These are phyloP conservation scores for Porites lobata DNA, from an alignment of 92 coral and sea anemone species.

Conservation along the genomic window DNA sequence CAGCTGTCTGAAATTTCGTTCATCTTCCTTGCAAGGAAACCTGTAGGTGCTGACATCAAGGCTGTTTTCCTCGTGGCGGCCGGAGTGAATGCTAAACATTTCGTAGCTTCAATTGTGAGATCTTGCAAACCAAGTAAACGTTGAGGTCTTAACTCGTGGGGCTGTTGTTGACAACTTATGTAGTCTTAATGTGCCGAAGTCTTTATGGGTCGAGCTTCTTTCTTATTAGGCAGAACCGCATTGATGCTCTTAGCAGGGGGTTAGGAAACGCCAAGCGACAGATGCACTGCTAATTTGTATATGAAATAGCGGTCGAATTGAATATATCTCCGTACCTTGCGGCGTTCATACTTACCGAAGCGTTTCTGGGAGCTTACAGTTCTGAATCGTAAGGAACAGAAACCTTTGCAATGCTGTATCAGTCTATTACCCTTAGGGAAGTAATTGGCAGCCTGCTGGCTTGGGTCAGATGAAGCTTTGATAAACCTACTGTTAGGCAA, in stretches of 20 bases:
- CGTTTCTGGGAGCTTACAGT: not conserved
- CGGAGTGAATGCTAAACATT: conserved; percentile 30
- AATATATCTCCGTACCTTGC: conserved; percentile 40
- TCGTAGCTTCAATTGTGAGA: not conserved
- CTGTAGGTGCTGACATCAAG: conserved; percentile 67
- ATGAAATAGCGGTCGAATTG: conserved; percentile 50
- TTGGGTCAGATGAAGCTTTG: conserved; percentile 1
- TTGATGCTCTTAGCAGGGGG: conserved; percentile 91
- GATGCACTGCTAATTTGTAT: conserved; percentile 79
- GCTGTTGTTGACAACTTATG: conserved; percentile 32
- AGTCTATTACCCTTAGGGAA: not conserved
- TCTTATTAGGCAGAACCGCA: conserved; percentile 76
- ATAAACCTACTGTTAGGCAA: not conserved
- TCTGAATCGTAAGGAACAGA: not conserved
- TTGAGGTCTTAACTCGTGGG: conserved; percentile 41
- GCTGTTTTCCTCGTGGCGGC: conserved; percentile 2
- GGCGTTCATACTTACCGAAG: conserved; percentile 4
- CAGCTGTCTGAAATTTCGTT: conserved; percentile 60
- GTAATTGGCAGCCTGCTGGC: conserved; percentile 10
- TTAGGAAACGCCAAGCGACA: conserved; percentile 75
- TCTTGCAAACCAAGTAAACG: not conserved
- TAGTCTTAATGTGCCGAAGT: conserved; percentile 63
- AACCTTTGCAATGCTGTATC: not conserved
- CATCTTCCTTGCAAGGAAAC: conserved; percentile 67
- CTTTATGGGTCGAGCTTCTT: conserved; percentile 74